A percentile compares a stretch with the other conserved stretches of the same genome.
Conservation (phyloP, 2,888 invertebrate genomes). For the Dioctria linearis region DNA sequence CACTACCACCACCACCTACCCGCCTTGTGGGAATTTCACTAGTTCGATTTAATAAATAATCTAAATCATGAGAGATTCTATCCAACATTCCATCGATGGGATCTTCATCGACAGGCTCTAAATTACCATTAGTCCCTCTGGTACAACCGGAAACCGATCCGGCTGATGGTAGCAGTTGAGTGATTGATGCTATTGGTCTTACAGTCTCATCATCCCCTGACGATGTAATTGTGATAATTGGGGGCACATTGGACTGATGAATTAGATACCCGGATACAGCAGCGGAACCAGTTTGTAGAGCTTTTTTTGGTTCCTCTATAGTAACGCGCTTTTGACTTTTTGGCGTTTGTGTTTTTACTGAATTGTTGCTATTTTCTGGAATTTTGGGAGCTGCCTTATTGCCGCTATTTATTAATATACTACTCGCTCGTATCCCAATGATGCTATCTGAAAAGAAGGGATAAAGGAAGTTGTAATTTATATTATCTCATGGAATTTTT, state of each 20-base stretch:
- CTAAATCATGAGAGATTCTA: constrained; percentile 86
- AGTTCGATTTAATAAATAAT: constrained; percentile 83
- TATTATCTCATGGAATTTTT: not conserved
- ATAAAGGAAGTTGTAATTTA: not conserved
- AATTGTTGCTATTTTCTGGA: constrained; percentile 49
- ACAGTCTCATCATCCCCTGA: constrained; percentile 60
- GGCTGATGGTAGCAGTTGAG: constrained; percentile 33
- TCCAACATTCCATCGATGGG: constrained; percentile 79
- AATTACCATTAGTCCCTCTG: constrained; percentile 36
- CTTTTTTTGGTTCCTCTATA: constrained; percentile 68
- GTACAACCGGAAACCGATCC: constrained; percentile 45
- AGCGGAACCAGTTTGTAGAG: constrained; percentile 62
- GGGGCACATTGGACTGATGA: constrained; percentile 50
- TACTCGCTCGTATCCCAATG: constrained; percentile 68
- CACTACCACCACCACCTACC: not conserved
- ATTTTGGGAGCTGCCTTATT: constrained; percentile 7
- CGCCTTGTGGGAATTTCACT: constrained; percentile 47
- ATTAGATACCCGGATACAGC: constrained; percentile 56
- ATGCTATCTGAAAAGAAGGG: constrained; percentile 66
- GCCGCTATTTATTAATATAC: constrained; percentile 60
- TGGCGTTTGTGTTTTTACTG: constrained; percentile 65
- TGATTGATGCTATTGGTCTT: constrained; percentile 58
- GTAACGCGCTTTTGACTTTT: constrained; percentile 70
- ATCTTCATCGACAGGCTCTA: constrained; percentile 54
- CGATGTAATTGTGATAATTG: constrained; percentile 54